These are phyloP conservation scores for Coregonus clupeaformis DNA, from an alignment of 2,113 vertebrate genomes.

Conservation along the genomic window DNA sequence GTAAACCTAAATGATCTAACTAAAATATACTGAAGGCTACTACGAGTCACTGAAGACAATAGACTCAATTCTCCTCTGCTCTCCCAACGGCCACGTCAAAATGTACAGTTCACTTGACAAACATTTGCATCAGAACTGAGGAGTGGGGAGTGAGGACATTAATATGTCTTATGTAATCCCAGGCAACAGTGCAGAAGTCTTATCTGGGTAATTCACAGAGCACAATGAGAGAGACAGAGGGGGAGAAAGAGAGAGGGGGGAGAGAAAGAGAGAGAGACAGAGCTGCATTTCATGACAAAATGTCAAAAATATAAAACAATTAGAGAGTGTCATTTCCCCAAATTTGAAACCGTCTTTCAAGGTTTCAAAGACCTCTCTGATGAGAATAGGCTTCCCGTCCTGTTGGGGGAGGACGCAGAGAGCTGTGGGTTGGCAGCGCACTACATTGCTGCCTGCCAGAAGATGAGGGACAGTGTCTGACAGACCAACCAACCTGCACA, in stretches of 20 bases:
- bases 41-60: not conserved
- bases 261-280: not conserved
- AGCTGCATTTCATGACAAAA: too few relatives aligned
- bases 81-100: not conserved
- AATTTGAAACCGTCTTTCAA: too few relatives aligned
- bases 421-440: too few relatives aligned
- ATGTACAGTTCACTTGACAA: constrained; percentile 8
- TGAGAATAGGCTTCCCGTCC: too few relatives aligned
- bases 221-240: constrained; percentile 34
- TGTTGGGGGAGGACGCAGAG: too few relatives aligned
- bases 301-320: too few relatives aligned
- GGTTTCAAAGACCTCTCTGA: too few relatives aligned
- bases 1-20: not conserved
- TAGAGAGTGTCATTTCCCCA: too few relatives aligned
- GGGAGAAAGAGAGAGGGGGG: constrained; percentile 9
- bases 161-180: constrained; percentile 39
- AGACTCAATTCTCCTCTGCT: not conserved
- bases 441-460: too few relatives aligned
- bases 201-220: constrained; percentile 27
- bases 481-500: too few relatives aligned
- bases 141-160: not conserved
- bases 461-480: too few relatives aligned
- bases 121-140: constrained; percentile 6
- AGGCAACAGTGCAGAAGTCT: constrained; percentile 32
- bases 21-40: not conserved